A percentile compares a stretch with the other conserved stretches of the same genome.
phyloP scores from a whole-genome alignment of 2,888 invertebrate genomes.

The Tenthredo notha region DNA sequence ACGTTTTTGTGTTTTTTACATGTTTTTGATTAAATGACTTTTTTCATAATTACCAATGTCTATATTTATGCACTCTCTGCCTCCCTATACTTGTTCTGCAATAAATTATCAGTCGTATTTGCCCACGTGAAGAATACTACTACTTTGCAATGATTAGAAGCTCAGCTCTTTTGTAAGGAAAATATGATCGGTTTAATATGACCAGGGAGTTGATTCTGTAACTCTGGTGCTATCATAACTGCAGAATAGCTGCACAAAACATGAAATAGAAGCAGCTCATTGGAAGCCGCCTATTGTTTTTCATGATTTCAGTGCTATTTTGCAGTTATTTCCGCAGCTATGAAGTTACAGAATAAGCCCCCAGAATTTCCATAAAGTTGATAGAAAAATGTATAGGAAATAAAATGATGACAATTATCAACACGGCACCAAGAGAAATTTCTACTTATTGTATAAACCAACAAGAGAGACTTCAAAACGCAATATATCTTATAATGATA shows the following conservation, averaged over 20 bases:
- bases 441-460: conserved; percentile 25
- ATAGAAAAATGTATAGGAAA: background rate
- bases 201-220: too few relatives aligned
- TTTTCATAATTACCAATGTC: conserved; percentile 31
- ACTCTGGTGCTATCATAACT: too few relatives aligned
- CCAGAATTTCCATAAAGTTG: background rate
- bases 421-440: conserved; percentile 15
- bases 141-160: background rate
- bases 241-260: too few relatives aligned
- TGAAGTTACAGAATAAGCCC: too few relatives aligned
- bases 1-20: conserved; percentile 18
- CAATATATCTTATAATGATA: conserved; percentile 32
- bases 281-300: too few relatives aligned
- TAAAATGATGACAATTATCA: conserved; percentile 7
- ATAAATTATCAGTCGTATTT: background rate
- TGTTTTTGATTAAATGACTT: conserved; percentile 40
- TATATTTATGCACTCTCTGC: background rate
- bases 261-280: too few relatives aligned
- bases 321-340: too few relatives aligned
- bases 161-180: background rate
- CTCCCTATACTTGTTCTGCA: background rate
- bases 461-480: conserved; percentile 29
- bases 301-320: too few relatives aligned
- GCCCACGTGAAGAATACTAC: background rate
- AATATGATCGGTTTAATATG: background rate